Evolutionary conservation across 2,797 vertebrate species (phyloP).

Genomic region (Nasua narica): DNA sequence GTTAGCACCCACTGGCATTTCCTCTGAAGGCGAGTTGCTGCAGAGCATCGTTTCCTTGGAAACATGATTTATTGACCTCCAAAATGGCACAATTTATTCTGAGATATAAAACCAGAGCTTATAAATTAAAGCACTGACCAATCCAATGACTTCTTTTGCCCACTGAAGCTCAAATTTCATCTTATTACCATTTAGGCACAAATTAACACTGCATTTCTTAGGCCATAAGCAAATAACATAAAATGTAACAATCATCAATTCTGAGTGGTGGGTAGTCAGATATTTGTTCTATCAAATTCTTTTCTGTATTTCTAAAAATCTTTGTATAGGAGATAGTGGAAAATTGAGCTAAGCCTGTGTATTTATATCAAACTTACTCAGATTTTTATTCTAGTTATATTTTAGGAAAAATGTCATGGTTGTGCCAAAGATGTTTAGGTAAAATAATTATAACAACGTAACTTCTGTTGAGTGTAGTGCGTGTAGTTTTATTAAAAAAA

Average conservation of each 20-base stretch:
- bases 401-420: neutral
- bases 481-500: neutral
- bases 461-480: neutral
- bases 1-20: neutral
- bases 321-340: neutral
- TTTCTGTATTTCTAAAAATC: neutral
- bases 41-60: constrained; percentile 15
- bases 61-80: constrained; percentile 26
- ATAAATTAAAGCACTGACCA: neutral
- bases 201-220: neutral
- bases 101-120: constrained; percentile 2
- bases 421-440: neutral
- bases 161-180: neutral
- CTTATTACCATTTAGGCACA: neutral
- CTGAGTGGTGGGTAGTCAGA: neutral
- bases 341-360: neutral
- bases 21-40: neutral
- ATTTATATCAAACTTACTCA: neutral
- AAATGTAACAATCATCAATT: neutral
- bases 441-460: neutral
- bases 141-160: neutral
- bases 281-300: neutral
- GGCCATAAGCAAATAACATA: neutral
- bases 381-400: constrained; percentile 6
- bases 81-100: neutral